Base-by-base conservation (phyloP, 2,797 vertebrate genomes). In the Tamandua tetradactyla region DNA sequence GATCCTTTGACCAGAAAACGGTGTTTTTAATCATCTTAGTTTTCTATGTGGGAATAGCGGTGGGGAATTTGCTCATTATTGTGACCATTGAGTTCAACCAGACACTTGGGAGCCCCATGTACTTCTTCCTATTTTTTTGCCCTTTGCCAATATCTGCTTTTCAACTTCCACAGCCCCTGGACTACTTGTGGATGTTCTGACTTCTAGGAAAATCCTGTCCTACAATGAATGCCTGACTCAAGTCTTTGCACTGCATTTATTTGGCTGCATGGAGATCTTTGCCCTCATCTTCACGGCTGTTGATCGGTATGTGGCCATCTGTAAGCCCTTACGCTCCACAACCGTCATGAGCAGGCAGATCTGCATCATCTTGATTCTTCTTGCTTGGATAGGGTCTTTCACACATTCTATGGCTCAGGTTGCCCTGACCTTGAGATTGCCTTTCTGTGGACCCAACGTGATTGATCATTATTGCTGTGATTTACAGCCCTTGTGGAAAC, bases 51-150 rank as follows among this genome's bases (percentile, higher is more conserved):
- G 87, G 81, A 68, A 95, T 95, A 15, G 18, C 98, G n/a, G 42
- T 97, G 44, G 97, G 96, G 2, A 98, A 98, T 62, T 32, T 95
- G 8, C 94, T 98, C 62, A 92, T 97, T 94, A 93, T 97, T 0
- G 68, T 95, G 57, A 81, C 86, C 4, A 85, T 98, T 78, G 95
- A 93, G 71, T 92, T 61, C 0, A 94, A 96, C 76, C 0, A 0
- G 15, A 89, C 84, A 20, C 89, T 97, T 62, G 90, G 95, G 15
- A 98, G 93, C 40, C 96, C 93, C 68, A 95, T 96, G 97, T 97
- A 97, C 68, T 96, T 96, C 49, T 96, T 97, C 69, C 62, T 97
- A 1, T 95, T 96, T 57, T 81, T 44, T 59, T 98, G 37, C 96
- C 97, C 18, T 78, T 97, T 20, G 18, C 80, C 49, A 96, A 96